These are phyloP conservation scores for Sycophila texana DNA, from an alignment of 2,888 invertebrate species.

Conservation along the genomic window DNA sequence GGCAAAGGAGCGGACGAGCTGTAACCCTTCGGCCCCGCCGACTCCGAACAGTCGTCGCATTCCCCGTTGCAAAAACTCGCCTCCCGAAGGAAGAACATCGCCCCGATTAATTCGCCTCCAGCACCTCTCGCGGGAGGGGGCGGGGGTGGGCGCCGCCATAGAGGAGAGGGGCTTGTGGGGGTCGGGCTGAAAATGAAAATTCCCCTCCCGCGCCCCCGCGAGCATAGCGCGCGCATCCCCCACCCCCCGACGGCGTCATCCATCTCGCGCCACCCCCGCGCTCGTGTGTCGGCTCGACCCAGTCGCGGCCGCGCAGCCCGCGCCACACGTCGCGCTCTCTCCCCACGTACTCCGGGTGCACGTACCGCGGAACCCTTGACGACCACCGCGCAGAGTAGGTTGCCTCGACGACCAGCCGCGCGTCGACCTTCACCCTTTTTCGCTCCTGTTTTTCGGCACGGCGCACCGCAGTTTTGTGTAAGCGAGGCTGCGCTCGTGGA, in stretches of 20 bases:
- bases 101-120: too few species aligned
- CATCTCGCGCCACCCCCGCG: slow-evolving; percentile 10
- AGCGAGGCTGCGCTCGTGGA: neutral
- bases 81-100: too few species aligned
- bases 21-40: too few species aligned
- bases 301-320: slow-evolving; percentile 16
- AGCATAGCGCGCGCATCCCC: slow-evolving; percentile 1
- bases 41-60: too few species aligned
- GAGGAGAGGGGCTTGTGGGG: neutral
- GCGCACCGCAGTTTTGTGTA: neutral
- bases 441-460: too few species aligned
- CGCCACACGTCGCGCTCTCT: neutral
- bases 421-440: slow-evolving; percentile 28
- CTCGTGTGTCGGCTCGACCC: neutral
- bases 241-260: slow-evolving; percentile 1
- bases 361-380: neutral
- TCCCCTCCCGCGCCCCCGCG: neutral
- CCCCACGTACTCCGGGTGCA: neutral
- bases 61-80: too few species aligned
- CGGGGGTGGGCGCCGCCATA: neutral
- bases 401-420: neutral
- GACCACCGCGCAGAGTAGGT: neutral
- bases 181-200: neutral
- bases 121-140: too few species aligned
- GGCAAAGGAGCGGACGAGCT: too few species aligned